Evolutionary conservation across 2,888 invertebrate genomes (phyloP), one percentile per base, ranked within the genome.

Genomic region (Apoda limacodes): DNA sequence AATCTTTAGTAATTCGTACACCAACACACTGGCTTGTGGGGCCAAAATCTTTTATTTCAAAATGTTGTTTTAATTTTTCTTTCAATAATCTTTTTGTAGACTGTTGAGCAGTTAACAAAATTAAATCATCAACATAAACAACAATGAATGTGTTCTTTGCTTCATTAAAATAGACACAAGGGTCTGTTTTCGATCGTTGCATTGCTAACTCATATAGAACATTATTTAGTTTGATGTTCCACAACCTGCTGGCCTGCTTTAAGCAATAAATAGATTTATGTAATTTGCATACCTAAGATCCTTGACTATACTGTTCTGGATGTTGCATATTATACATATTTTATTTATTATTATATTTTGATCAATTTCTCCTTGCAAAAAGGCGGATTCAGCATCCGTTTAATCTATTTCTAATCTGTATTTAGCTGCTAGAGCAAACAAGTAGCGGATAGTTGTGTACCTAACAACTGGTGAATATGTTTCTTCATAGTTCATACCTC

Each of bases 351-450:
- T n/a, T 13, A 37, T 35, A 3, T 38, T 37, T 23, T 12, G 21
- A 21, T 38, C 38, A 17, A 40, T 37, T 5, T 40, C 32, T 27
- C 37, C 40, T 14, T 40, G 34, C 5, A 40, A 12, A 25, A 46
- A 46, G 1, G 44, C 42, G 7, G 32, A 26, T 5, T 45, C 25
- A 11, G 46, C 40, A 36, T 46, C 43, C 38, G 43, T 38, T 9
- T 45, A 42, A 12, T 35, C 10, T 1, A 45, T 36, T 3, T 39
- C 13, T n/a, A 42, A 5, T 5, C 23, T 21, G 13, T 28, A 20
- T 15, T 27, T 28, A 1, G 32, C 42, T 15, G 37, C 42, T n/a
- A 37, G 9, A 10, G 40, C 34, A 28, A 41, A 24, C 9, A 35
- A 23, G 24, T 32, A 41, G 7, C 39, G 39, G n/a, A 43, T 23